These are phyloP conservation scores for Anguilla pacifica DNA, from an alignment of 2,797 vertebrate species.

Conservation along the genomic window DNA sequence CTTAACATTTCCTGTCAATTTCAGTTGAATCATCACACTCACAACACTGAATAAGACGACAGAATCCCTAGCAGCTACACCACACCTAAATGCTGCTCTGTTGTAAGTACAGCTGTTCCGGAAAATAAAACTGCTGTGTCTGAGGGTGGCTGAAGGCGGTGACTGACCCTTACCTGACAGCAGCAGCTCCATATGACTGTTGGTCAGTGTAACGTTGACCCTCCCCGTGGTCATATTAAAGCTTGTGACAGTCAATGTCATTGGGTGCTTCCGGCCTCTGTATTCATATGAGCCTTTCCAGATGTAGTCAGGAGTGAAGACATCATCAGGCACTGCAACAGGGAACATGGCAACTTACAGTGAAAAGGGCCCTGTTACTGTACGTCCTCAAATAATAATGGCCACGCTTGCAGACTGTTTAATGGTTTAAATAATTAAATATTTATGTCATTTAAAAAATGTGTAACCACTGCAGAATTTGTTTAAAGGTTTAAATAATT, in stretches of 20 bases:
- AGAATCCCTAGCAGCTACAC: neutral
- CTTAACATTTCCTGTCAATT: neutral
- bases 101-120: neutral
- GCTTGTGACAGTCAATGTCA: conserved; percentile 93
- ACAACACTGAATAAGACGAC: neutral
- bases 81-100: neutral
- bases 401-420: neutral
- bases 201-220: conserved; percentile 94
- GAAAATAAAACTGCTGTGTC: neutral
- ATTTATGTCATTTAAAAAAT: conserved; percentile 28
- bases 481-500: conserved; percentile 29
- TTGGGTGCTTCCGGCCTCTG: conserved; percentile 94
- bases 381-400: neutral
- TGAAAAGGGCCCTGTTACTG: neutral
- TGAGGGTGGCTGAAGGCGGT: neutral
- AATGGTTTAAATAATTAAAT: conserved; percentile 32
- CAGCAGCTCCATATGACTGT: conserved; percentile 92
- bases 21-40: neutral
- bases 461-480: neutral
- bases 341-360: neutral
- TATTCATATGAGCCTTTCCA: conserved; percentile 99
- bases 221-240: conserved; percentile 93
- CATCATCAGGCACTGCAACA: conserved; percentile 91
- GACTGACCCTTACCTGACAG: conserved; percentile 84
- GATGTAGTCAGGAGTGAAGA: conserved; percentile 97